A percentile compares a stretch with the other conserved stretches of the same genome.
phyloP scores from a whole-genome alignment of 2,888 invertebrate genomes.

The Diarsia brunnea region DNA sequence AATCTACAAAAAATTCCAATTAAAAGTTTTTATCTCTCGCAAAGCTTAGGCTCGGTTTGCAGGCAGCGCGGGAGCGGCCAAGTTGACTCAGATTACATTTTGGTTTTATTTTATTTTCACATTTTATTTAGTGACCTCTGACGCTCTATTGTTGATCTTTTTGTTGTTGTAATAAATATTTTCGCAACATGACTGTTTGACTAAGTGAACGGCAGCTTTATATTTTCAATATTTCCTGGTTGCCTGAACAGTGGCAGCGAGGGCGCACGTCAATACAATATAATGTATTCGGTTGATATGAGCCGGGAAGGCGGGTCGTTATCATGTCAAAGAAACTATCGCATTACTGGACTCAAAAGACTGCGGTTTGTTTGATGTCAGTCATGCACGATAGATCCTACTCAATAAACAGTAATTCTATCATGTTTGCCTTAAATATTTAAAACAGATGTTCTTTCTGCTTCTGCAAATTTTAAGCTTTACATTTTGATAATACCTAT shows the following conservation, averaged over 20 bases:
- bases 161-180: conserved; percentile 58
- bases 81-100: conserved; percentile 71
- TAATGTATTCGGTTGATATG: conserved; percentile 86
- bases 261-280: conserved; percentile 78
- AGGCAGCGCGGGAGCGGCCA: conserved; percentile 62
- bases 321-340: conserved; percentile 90
- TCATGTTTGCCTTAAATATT: conserved; percentile 55
- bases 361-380: conserved; percentile 86
- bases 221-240: conserved; percentile 80
- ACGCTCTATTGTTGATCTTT: conserved; percentile 60
- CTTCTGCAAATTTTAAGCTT: conserved; percentile 29
- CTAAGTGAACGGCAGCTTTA: conserved; percentile 43
- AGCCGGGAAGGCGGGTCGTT: conserved; percentile 83
- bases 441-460: conserved; percentile 21
- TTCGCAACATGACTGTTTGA: conserved; percentile 24
- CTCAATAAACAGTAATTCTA: conserved; percentile 74
- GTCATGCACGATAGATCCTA: conserved; percentile 75
- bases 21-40: conserved; percentile 86
- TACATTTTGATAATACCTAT: conserved; percentile 39
- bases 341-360: conserved; percentile 87
- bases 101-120: conserved; percentile 69
- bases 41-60: conserved; percentile 80
- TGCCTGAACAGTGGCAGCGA: conserved; percentile 65
- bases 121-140: conserved; percentile 70
- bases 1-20: conserved; percentile 86